Evolutionary conservation across 2,797 vertebrate species (phyloP), one percentile per base, ranked within the genome.

Genomic region (Gobionotothen gibberifrons): DNA sequence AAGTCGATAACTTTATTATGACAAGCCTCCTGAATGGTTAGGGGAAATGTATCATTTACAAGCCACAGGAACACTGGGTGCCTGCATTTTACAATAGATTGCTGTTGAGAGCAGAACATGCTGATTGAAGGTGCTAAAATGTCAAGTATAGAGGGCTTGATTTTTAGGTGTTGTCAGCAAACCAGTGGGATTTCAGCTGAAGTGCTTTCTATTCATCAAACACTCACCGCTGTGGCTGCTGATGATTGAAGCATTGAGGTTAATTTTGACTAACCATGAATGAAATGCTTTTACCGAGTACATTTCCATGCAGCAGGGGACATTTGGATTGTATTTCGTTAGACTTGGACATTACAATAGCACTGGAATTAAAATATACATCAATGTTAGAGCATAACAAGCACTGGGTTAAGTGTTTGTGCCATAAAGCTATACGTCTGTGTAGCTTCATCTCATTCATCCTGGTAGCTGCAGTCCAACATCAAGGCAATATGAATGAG

Each of bases 71-170:
- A 72, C 26, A 32, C 69, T 52, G 75, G 85, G 77, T 79, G 80
- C 84, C 89, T 93, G 73, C 67, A 71, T 87, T 91, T 78, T 53
- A 81, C 81, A 80, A 87, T 83, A 59, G 76, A 64, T 75, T 79
- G 66, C 61, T 76, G 80, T 65, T 29, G 59, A 87, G 76, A 82
- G 80, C 72, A 54, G 63, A 82, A 83, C 67, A 80, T 57, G 58
- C 85, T 90, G 82, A 90, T 86, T 89, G 80, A 86, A 89, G 84
- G 89, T 81, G 83, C 85, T 75, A 51, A 89, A 90, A 89, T 90
- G 88, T 92, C 88, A 91, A 91, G 89, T 88, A 76, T 49, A 70
- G 61, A 81, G 84, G 77, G 76, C 67, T 67, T 21, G 76, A 49
- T 62, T 89, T 90, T 87, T 87, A 80, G 88, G 75, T 83, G 85